Evolutionary conservation across 1,140 invertebrate genomes (phyloP).

Genomic region (Bombus picipes): DNA sequence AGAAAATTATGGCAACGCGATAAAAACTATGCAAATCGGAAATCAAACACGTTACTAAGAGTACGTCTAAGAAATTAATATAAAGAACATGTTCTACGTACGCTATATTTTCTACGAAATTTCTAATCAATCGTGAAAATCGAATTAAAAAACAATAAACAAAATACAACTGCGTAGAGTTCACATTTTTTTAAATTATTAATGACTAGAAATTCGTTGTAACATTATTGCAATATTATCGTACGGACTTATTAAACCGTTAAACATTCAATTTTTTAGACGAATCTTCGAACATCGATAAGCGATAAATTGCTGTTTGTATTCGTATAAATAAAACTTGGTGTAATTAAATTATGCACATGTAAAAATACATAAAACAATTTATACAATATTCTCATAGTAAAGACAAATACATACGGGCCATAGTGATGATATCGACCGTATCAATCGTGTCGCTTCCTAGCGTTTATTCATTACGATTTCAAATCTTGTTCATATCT

Average conservation of each 20-base stretch:
- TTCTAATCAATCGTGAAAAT: neutral
- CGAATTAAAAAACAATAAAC: neutral
- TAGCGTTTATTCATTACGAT: neutral
- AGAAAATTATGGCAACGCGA: no score
- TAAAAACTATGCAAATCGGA: no score
- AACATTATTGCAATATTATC: neutral
- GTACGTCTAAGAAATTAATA: no score
- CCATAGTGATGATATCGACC: neutral
- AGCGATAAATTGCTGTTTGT: neutral
- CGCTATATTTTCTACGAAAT: no score
- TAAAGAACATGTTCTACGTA: no score
- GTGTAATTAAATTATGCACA: conserved; percentile 1
- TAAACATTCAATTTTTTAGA: neutral
- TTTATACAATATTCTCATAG: neutral
- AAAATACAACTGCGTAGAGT: neutral
- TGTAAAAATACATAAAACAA: conserved; percentile 11
- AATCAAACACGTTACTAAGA: no score
- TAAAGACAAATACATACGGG: conserved; percentile 1
- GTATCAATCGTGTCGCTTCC: neutral
- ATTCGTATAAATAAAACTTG: neutral
- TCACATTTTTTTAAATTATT: neutral
- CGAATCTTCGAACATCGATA: neutral
- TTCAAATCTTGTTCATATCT: neutral
- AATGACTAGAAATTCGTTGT: neutral
- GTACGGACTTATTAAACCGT: neutral